phyloP scores from a whole-genome alignment of 2,797 vertebrate species.

The Phaenicophaeus curvirostris region DNA sequence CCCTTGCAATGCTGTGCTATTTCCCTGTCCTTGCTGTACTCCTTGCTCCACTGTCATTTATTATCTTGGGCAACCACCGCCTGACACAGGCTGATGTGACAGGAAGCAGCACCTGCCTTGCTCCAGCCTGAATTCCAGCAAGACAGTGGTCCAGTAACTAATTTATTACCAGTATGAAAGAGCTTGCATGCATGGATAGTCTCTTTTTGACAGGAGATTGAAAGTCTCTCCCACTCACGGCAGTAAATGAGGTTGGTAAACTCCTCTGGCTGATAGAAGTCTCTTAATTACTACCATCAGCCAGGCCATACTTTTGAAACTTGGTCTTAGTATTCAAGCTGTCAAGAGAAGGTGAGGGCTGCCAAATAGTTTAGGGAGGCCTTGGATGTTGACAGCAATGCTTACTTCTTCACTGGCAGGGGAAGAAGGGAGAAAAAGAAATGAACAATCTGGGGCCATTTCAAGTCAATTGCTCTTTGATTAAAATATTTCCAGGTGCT shows the following conservation, averaged over 20 bases:
- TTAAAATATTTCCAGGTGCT: background rate
- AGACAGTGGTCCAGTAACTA: background rate
- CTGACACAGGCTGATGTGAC: background rate
- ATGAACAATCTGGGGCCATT: conserved; percentile 34
- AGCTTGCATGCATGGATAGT: background rate
- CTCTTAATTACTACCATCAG: conserved; percentile 63
- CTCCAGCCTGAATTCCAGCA: background rate
- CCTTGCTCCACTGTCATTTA: background rate
- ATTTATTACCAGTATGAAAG: background rate
- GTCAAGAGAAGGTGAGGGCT: background rate
- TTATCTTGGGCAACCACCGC: background rate
- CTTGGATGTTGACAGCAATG: background rate
- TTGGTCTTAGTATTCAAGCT: conserved; percentile 51
- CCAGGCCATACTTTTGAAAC: conserved; percentile 52
- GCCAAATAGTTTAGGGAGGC: conserved; percentile 26
- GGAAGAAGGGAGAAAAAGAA: conserved; percentile 32
- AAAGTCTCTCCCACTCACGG: background rate
- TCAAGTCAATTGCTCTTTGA: conserved; percentile 44
- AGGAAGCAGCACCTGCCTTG: background rate
- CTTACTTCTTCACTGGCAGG: conserved; percentile 39
- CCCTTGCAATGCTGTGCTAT: rapidly evolving
- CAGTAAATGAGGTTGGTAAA: conserved; percentile 52
- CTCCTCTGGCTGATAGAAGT: conserved; percentile 41
- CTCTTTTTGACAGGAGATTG: conserved; percentile 35
- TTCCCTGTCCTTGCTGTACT: background rate